phyloP scores from a whole-genome alignment of 2,888 invertebrate genomes.

The Leuctra nigra region DNA sequence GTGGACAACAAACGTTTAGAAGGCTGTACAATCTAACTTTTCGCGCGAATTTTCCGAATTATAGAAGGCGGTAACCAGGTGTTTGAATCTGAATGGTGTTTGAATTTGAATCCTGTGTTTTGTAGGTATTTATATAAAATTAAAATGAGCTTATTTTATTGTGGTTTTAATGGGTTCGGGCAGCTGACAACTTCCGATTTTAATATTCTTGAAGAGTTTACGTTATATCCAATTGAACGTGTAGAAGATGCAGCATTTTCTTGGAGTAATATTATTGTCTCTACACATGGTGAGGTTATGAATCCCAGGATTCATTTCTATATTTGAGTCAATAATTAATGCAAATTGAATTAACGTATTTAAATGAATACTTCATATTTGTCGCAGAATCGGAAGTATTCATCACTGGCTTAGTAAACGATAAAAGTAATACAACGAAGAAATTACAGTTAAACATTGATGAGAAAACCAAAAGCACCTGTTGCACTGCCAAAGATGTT shows the following conservation, averaged over 20 bases:
- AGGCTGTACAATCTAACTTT: too few species aligned
- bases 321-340: too few species aligned
- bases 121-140: neutral
- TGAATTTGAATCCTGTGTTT: too few species aligned
- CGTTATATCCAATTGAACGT: conserved; percentile 7
- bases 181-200: neutral
- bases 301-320: too few species aligned
- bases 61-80: too few species aligned
- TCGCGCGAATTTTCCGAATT: too few species aligned
- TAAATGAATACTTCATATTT: too few species aligned
- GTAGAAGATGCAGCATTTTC: conserved; percentile 19
- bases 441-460: neutral
- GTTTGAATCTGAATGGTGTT: too few species aligned
- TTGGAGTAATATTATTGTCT: conserved; percentile 20
- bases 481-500: too few species aligned
- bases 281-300: conserved; percentile 7
- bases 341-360: too few species aligned
- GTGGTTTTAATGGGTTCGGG: conserved; percentile 21
- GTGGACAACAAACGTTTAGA: neutral
- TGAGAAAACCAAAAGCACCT: too few species aligned
- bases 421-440: neutral
- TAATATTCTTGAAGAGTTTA: neutral
- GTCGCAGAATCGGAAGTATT: conserved; percentile 1
- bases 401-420: neutral
- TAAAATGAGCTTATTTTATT: conserved; percentile 6